Base-by-base conservation (phyloP, 2,797 vertebrate genomes). In the Mallotus villosus region DNA sequence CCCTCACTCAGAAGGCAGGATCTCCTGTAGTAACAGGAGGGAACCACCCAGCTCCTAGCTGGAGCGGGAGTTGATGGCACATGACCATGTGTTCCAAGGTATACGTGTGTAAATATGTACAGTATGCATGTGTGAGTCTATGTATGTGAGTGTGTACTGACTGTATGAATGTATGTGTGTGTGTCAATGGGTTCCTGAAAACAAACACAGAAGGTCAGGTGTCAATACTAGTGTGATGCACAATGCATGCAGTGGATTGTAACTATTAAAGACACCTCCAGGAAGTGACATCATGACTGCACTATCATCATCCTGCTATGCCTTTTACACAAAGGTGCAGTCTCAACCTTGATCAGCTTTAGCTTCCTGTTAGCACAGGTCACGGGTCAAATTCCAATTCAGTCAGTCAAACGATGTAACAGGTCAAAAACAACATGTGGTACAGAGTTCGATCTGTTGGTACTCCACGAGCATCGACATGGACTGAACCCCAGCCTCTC, bases 181-280 rank as follows among this genome's bases (percentile, higher is more conserved):
- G 22, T 32, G 16, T 32, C 25, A 11, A 32, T 41, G 32, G 5
- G 65, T 25, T 22, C 24, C 5, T 21, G 25, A 3, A 11, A 27
- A 17, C 37, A 49, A 3, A 41, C 22, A 17, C 21, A 2, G 21
- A 3, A 41, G 9, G 37, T n/a, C 34, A 64, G 11, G 67, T 68
- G 78, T 83, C 81, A 85, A 70, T 64, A 78, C 82, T 55, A 71
- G 46, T 65, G 78, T 76, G 68, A 61, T 80, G 76, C 37, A 57
- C 63, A 53, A 77, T 67, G 46, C 60, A 78, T 29, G 41, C 65
- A 67, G 75, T 67, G 68, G 68, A 67, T 81, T 68, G 16, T 68
- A 77, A 68, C 6, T 59, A 34, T 46, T 46, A 46, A 46, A 46
- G 41, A 12, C 2, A 46, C 41, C 11, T 46, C 41, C 41, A 12